Evolutionary conservation across 2,113 vertebrate species (phyloP), one percentile per base, ranked within the genome.

Genomic region (Euleptes europaea): DNA sequence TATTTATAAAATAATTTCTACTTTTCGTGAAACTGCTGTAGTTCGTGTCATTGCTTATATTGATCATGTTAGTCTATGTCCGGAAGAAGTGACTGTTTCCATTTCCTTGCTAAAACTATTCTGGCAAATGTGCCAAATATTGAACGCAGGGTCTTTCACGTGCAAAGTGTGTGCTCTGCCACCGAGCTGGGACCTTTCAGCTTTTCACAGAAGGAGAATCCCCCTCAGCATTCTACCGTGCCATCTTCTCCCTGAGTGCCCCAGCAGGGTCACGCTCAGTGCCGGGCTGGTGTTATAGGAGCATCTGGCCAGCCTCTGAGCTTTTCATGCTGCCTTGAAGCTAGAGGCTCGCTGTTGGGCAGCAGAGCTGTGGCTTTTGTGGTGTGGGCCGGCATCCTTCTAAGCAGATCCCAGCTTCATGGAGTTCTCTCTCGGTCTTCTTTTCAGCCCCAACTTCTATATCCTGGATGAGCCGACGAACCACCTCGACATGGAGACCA

Each of bases 401-500:
- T 51, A 28, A 1, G 21, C 1, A 7, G 0, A 6, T 75, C 17
- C 75, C 75, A 91, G 47, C 69, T 42, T 78, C 42, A 65, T 40
- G 60, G 44, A 44, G 51, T 6, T 74, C 81, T 77, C 13, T 77
- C 26, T 83, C 47, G 51, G 3, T 15, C 93, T 83, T 90, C 83
- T 75, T 93, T 94, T 77, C 90, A 99, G 99, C 84, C 99, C 99
- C 38, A 99, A 99, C 95, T 99, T 99, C 94, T 99, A 99, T 90
- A 96, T 99, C 86, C 96, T 99, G 88, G 98, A 99, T 78, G 99
- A 99, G 86, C 99, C 99, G 0, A 99, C 99, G 6, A 99, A 99
- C 94, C 99, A 99, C 88, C 94, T 99, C 95, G 99, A 99, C 94
- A 99, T 99, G 99, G 99, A 99, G 94, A 99, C 98, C 1, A 99